These are phyloP conservation scores for Diabrotica virgifera DNA, from an alignment of 1,140 invertebrate species.

Conservation along the genomic window DNA sequence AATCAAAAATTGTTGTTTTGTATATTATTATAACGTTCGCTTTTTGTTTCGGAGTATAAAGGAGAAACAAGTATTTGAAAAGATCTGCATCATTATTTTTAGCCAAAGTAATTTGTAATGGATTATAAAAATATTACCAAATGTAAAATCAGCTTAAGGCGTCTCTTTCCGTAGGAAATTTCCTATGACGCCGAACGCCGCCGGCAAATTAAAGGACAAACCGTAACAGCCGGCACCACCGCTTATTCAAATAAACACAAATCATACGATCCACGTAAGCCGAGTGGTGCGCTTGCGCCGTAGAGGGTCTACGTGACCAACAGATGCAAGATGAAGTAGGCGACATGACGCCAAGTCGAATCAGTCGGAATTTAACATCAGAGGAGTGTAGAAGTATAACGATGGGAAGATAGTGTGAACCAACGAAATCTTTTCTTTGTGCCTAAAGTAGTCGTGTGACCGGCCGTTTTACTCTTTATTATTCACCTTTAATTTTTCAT, in stretches of 20 bases:
- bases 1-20: too few species aligned
- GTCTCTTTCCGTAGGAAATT: too few species aligned
- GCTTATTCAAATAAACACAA: constrained; percentile 16
- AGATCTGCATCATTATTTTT: too few species aligned
- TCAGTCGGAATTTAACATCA: constrained; percentile 46
- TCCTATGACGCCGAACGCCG: too few species aligned
- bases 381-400: constrained; percentile 32
- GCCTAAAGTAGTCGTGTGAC: constrained; percentile 36
- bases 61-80: too few species aligned
- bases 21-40: too few species aligned
- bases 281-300: constrained; percentile 25
- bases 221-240: not conserved
- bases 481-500: constrained; percentile 10
- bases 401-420: constrained; percentile 42
- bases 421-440: constrained; percentile 43
- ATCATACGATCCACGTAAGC: constrained; percentile 40
- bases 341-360: constrained; percentile 21
- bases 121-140: too few species aligned
- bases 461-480: constrained; percentile 31
- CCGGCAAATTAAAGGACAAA: not conserved
- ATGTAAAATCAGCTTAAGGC: too few species aligned
- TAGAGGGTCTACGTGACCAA: constrained; percentile 33
- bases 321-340: constrained; percentile 20
- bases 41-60: too few species aligned
- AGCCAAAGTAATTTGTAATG: too few species aligned